phyloP scores from a whole-genome alignment of 2,797 vertebrate species.

The Amphiprion clarkii region DNA sequence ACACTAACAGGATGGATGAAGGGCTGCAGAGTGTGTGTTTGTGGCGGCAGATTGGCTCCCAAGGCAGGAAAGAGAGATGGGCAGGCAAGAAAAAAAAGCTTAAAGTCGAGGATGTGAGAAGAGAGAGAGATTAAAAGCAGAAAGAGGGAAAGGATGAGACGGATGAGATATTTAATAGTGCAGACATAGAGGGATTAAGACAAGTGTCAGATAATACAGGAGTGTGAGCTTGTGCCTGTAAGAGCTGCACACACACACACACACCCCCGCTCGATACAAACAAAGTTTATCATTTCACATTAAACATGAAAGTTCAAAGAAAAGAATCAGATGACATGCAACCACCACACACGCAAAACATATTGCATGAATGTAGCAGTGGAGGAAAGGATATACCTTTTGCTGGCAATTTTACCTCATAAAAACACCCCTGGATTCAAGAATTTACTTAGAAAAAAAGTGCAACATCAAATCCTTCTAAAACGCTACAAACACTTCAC shows the following conservation, averaged over 20 bases:
- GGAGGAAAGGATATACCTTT: neutral
- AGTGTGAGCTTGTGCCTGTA: constrained; percentile 26
- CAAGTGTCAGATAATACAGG: constrained; percentile 49
- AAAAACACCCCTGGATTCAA: neutral
- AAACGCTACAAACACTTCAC: neutral
- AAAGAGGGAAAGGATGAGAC: constrained; percentile 44
- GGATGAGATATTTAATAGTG: constrained; percentile 51
- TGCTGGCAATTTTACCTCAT: neutral
- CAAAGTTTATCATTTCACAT: constrained; percentile 5
- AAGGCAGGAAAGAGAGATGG: constrained; percentile 22
- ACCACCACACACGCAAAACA: neutral
- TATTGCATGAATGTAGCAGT: neutral
- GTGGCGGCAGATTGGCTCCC: constrained; percentile 38
- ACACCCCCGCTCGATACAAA: constrained; percentile 48
- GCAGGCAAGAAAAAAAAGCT: constrained; percentile 33
- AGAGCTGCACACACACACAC: constrained; percentile 40
- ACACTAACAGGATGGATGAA: constrained; percentile 36
- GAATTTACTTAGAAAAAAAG: neutral
- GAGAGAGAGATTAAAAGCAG: constrained; percentile 60
- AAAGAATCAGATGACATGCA: constrained; percentile 7
- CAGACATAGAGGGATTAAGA: constrained; percentile 52
- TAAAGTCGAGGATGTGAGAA: constrained; percentile 50
- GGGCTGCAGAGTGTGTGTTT: constrained; percentile 8
- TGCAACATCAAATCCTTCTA: neutral
- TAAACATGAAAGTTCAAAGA: constrained; percentile 29